A percentile compares a stretch with the other conserved stretches of the same genome.
Conservation (phyloP, 1,140 invertebrate species). For the Homarus americanus region DNA sequence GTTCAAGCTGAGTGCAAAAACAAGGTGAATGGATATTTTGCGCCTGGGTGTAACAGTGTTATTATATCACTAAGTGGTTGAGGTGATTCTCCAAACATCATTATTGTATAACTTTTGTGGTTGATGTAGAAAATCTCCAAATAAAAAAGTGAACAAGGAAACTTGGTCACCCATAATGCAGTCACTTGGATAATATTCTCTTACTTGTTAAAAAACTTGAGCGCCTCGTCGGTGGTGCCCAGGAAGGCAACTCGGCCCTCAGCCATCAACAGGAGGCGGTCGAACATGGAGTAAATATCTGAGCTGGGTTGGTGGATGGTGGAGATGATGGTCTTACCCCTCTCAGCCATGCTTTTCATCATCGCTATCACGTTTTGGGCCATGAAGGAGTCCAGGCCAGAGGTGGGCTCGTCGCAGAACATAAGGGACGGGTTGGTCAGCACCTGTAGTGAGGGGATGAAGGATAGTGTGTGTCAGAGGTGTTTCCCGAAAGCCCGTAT, state of each 20-base stretch:
- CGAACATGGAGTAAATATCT: conserved; percentile 91
- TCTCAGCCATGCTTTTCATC: conserved; percentile 79
- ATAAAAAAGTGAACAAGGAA: too few species aligned
- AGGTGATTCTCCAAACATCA: too few species aligned
- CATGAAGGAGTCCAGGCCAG: conserved; percentile 93
- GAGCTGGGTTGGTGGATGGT: conserved; percentile 98
- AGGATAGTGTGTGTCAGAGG: background rate
- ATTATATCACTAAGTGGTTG: too few species aligned
- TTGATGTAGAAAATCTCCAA: too few species aligned
- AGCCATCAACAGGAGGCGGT: conserved; percentile 92
- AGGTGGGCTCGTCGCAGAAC: conserved; percentile 98
- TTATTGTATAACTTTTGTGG: too few species aligned
- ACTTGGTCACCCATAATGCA: too few species aligned
- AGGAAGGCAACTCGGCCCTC: conserved; percentile 95
- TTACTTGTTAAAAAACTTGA: conserved; percentile 90
- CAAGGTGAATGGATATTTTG: too few species aligned
- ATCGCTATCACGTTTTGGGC: conserved; percentile 93
- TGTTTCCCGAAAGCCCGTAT: too few species aligned
- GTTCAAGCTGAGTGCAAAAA: conserved; percentile 77
- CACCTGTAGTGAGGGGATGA: conserved; percentile 82
- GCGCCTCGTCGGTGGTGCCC: conserved; percentile 87
- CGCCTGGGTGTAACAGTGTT: too few species aligned
- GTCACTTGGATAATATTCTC: conserved; percentile 72
- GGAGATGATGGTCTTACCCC: conserved; percentile 93
- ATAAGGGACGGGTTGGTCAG: conserved; percentile 95